Evolutionary conservation across 2,113 vertebrate genomes (phyloP).

Genomic region (Castor canadensis): DNA sequence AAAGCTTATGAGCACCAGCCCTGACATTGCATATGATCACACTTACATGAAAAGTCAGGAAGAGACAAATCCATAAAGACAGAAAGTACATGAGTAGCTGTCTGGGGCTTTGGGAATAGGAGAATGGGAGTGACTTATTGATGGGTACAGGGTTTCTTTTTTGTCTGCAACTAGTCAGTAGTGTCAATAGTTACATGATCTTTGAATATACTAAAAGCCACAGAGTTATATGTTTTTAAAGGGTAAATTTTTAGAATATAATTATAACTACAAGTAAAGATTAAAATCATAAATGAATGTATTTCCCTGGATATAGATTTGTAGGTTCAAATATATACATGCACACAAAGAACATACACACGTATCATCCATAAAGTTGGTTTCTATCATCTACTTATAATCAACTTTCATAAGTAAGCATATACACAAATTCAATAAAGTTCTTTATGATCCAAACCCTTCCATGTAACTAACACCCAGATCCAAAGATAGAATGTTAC

Average conservation of each 20-base stretch:
- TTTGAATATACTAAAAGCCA: background rate
- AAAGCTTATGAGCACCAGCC: background rate
- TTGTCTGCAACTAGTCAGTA: background rate
- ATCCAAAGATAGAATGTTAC: background rate
- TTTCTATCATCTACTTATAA: background rate
- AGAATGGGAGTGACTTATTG: background rate
- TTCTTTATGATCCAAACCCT: background rate
- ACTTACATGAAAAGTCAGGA: background rate
- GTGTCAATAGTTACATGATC: background rate
- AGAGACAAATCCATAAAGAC: background rate
- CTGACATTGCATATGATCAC: background rate
- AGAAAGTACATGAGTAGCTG: background rate
- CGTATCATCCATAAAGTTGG: background rate
- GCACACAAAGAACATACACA: background rate
- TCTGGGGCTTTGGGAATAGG: fast-evolving
- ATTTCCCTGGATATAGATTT: background rate
- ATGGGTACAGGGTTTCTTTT: background rate
- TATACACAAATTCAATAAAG: background rate
- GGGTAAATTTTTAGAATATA: background rate
- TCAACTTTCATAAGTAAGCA: background rate
- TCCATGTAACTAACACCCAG: background rate
- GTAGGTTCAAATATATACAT: background rate
- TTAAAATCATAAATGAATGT: background rate
- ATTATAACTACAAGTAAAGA: background rate
- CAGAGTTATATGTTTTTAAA: background rate